phyloP scores from a whole-genome alignment of 2,113 vertebrate genomes.

The Oreochromis spilurus region DNA sequence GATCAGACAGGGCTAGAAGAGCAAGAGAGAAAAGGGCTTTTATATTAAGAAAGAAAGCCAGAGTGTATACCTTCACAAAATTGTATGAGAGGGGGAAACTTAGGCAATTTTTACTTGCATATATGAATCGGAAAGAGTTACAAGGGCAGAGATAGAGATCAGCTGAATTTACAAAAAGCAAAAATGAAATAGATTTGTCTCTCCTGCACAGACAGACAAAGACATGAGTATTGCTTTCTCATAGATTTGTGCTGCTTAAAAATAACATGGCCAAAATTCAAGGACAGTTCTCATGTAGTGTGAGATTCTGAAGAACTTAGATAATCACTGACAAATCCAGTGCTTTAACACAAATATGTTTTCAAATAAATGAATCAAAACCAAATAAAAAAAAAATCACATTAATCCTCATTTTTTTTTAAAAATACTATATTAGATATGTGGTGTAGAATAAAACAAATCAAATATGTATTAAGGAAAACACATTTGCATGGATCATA shows the following conservation, averaged over 20 bases:
- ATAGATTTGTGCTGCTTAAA: not conserved
- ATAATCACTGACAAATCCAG: not conserved
- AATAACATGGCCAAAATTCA: not conserved
- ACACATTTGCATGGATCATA: not conserved
- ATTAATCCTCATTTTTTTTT: not conserved
- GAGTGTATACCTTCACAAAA: not conserved
- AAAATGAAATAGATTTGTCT: not conserved
- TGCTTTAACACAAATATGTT: not conserved
- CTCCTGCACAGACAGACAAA: not conserved
- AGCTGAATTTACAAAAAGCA: not conserved
- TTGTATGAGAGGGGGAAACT: not conserved
- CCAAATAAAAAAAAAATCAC: rapidly evolving
- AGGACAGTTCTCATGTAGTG: not conserved
- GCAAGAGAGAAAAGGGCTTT: not conserved
- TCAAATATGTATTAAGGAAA: not conserved
- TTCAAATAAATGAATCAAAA: not conserved
- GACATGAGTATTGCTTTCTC: not conserved
- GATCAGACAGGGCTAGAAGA: slow-evolving; percentile 59
- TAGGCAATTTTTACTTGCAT: not conserved
- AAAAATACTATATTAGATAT: not conserved
- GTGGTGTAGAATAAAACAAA: not conserved
- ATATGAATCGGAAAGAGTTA: not conserved
- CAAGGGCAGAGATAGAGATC: not conserved
- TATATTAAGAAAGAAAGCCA: not conserved
- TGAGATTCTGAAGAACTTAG: not conserved